Evolutionary conservation across 2,888 invertebrate species (phyloP).

Genomic region (Drosophila niveifrons): DNA sequence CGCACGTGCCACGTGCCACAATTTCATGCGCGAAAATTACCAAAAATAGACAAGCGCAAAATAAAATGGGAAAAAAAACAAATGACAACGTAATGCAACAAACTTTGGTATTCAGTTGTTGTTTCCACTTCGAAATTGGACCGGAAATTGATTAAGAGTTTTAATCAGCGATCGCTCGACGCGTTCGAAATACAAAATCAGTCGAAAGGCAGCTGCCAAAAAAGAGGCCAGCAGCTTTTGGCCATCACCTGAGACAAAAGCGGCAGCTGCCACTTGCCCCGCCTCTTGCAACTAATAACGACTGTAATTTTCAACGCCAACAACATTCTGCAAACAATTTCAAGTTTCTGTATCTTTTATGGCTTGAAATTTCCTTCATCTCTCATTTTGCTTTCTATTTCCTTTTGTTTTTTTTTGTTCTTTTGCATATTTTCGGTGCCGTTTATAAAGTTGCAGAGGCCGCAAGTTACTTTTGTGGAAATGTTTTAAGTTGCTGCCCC

Average conservation of each 20-base stretch:
- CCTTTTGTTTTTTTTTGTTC: not conserved
- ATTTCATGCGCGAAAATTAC: constrained; percentile 40
- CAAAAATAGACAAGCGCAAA: constrained; percentile 23
- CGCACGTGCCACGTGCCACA: constrained; percentile 24
- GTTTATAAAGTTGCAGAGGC: constrained; percentile 28
- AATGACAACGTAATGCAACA: constrained; percentile 3
- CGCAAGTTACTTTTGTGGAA: constrained; percentile 22
- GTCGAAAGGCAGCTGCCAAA: constrained; percentile 25
- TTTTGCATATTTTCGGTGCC: constrained; percentile 18
- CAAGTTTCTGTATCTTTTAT: constrained; percentile 40
- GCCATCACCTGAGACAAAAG: constrained; percentile 44
- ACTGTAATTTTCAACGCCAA: constrained; percentile 38
- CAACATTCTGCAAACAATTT: constrained; percentile 38
- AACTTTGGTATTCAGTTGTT: constrained; percentile 24
- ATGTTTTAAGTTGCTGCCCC: constrained; percentile 5
- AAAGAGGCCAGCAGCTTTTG: constrained; percentile 6
- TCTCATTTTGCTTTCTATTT: not conserved
- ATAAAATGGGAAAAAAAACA: not conserved
- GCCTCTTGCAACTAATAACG: constrained; percentile 17
- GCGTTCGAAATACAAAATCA: constrained; percentile 63
- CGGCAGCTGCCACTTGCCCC: too few relatives aligned
- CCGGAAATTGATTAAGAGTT: constrained; percentile 76
- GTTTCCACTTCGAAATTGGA: constrained; percentile 39
- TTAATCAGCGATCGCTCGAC: constrained; percentile 59
- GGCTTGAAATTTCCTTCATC: constrained; percentile 19